These are phyloP conservation scores for Podarcis siculus DNA, from an alignment of 2,797 vertebrate genomes.

Conservation along the genomic window DNA sequence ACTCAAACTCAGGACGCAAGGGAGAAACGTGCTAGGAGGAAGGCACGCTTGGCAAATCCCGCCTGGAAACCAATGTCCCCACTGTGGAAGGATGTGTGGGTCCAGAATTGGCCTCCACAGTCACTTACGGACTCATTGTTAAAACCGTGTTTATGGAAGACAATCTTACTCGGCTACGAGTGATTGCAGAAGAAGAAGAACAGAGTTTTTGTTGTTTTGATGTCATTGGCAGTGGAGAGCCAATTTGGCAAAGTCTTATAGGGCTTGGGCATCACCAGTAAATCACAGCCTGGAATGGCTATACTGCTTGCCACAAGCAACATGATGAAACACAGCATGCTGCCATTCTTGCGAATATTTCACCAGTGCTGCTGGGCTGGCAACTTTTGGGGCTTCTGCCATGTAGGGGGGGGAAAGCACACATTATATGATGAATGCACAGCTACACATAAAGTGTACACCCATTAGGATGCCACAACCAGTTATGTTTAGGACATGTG, in stretches of 20 bases:
- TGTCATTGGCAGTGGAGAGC: not conserved
- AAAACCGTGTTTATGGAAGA: too few relatives aligned
- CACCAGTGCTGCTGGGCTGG: not conserved
- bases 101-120: too few relatives aligned
- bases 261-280: not conserved
- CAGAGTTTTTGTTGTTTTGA: not conserved
- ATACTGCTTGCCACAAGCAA: not conserved
- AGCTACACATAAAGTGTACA: not conserved
- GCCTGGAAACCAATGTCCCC: too few relatives aligned
- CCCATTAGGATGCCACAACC: not conserved
- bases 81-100: too few relatives aligned
- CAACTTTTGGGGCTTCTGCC: not conserved
- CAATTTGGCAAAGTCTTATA: not conserved
- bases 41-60: too few relatives aligned
- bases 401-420: not conserved
- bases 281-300: not conserved
- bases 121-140: too few relatives aligned
- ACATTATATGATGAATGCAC: not conserved
- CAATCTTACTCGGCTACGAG: too few relatives aligned
- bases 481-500: not conserved
- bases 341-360: not conserved
- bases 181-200: too few relatives aligned
- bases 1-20: too few relatives aligned
- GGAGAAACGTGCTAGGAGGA: too few relatives aligned
- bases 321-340: not conserved